Conservation (phyloP, 2,888 invertebrate genomes). For the Andrena flavipes region DNA sequence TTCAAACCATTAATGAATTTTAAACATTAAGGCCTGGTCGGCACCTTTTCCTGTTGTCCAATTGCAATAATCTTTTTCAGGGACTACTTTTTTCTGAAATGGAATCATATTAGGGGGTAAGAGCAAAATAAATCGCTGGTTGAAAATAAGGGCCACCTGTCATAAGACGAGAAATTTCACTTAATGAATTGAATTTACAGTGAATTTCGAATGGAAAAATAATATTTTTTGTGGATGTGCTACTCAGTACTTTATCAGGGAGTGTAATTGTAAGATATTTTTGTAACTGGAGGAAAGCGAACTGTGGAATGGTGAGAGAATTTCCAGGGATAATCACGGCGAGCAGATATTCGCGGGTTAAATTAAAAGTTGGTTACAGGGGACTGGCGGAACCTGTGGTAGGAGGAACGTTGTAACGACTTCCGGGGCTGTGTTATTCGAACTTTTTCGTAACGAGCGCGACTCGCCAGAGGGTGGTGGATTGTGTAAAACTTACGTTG, state of each 20-base stretch:
- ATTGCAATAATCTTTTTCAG: too few species aligned
- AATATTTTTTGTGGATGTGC: too few species aligned
- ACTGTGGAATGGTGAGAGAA: not conserved
- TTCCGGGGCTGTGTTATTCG: slow-evolving; percentile 43
- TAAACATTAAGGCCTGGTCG: too few species aligned
- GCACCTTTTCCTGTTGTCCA: too few species aligned
- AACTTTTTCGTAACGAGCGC: slow-evolving; percentile 49
- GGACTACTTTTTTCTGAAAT: too few species aligned
- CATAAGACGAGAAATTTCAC: too few species aligned
- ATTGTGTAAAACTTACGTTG: slow-evolving; percentile 26
- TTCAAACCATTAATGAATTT: too few species aligned
- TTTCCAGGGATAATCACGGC: slow-evolving; percentile 27
- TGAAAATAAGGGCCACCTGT: too few species aligned
- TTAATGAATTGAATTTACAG: too few species aligned
- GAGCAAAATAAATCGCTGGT: too few species aligned
- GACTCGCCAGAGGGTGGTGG: not conserved
- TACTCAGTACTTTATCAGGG: not conserved
- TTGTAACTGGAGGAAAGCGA: not conserved
- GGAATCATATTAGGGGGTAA: too few species aligned
- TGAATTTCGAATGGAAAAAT: too few species aligned
- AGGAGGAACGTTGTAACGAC: slow-evolving; percentile 52
- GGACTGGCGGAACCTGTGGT: not conserved
- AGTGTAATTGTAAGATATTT: not conserved
- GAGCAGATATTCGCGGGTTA: not conserved
- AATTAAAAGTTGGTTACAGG: slow-evolving; percentile 39